Base-by-base conservation (phyloP, 1,140 invertebrate species). In the Pseudomyrmex flavicornis region DNA sequence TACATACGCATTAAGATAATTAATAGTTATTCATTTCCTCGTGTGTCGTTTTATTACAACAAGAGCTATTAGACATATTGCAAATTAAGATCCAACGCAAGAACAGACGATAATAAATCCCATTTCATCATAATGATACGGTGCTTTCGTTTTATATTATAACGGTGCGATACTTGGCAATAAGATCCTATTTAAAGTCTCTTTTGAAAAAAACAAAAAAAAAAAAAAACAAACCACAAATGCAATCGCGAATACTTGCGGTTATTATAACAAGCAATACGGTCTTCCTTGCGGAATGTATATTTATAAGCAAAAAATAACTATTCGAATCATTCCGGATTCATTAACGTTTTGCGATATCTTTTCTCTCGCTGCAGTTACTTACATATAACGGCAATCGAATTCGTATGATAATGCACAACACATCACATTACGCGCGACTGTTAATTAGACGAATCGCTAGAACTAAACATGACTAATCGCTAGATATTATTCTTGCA, bases 21-120 rank as follows among this genome's bases (percentile, higher is more conserved):
- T 9, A 13, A 44, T 58, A 35, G 17, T 46, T 44, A 17, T 61
- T 74, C 46, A 61, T 74, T 17, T 61, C 44, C 7, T 20, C 1
- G 17, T 59, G n/a, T 20, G 5, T 35, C 35, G 35, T 35, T 35
- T 35, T 7, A 35, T 35, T 1, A 0, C 35, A 35, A 35, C 35
- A 35, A 35, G 35, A 35, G 35, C 35, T 35, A 35, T 35, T 35
- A 7, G 35, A 35, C 5, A 7, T 35, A 26, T 22, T 22, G 17
- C 15, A 58, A 79, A 62, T 35, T 35, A 48, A 13, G 26, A 77
- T 58, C 2, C 13, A 7, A 1, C 17, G 44, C 17, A 12, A 48
- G 13, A 77, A 56, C 68, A 58, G 13, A 22, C 52, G 26, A 68
- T 20, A 62, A 46, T 46, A 56, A 66, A 77, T 77, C 9, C 7